These are phyloP conservation scores for Lota lota DNA, from an alignment of 2,113 vertebrate species.

Conservation along the genomic window DNA sequence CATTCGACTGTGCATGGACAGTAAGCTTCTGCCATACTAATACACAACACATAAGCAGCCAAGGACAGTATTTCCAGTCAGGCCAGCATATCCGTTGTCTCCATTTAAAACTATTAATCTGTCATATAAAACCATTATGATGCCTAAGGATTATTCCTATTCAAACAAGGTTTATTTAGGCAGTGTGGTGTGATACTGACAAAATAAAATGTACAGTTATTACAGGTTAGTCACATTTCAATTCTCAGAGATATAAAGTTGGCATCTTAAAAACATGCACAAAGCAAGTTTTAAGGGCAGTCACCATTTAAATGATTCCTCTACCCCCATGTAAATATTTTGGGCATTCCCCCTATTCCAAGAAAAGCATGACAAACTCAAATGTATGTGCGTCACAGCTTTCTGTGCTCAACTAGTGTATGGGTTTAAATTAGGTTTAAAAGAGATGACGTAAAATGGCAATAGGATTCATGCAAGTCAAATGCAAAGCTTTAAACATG, in stretches of 20 bases:
- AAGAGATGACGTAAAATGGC: constrained; percentile 37
- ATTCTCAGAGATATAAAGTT: constrained; percentile 56
- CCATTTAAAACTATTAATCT: constrained; percentile 59
- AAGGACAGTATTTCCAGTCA: constrained; percentile 49
- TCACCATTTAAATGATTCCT: constrained; percentile 29
- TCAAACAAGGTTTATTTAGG: constrained; percentile 42
- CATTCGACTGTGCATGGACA: constrained; percentile 60
- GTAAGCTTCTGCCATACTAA: constrained; percentile 31
- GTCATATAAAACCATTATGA: constrained; percentile 55
- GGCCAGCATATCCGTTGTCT: constrained; percentile 29
- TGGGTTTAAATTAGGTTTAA: constrained; percentile 63
- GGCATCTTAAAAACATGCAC: constrained; percentile 59
- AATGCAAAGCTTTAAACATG: constrained; percentile 44
- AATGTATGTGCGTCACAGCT: constrained; percentile 33
- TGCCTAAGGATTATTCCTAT: constrained; percentile 13
- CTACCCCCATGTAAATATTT: constrained; percentile 36
- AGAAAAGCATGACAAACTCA: constrained; percentile 27
- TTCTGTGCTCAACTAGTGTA: constrained; percentile 32
- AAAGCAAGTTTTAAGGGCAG: constrained; percentile 47
- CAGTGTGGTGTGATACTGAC: constrained; percentile 41
- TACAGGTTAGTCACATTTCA: constrained; percentile 31
- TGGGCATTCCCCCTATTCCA: constrained; percentile 42
- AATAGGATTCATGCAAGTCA: constrained; percentile 22
- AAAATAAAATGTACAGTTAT: constrained; percentile 23
- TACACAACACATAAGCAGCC: constrained; percentile 44